Conservation (phyloP, 2,888 invertebrate species). For the Rotaria macrura region DNA sequence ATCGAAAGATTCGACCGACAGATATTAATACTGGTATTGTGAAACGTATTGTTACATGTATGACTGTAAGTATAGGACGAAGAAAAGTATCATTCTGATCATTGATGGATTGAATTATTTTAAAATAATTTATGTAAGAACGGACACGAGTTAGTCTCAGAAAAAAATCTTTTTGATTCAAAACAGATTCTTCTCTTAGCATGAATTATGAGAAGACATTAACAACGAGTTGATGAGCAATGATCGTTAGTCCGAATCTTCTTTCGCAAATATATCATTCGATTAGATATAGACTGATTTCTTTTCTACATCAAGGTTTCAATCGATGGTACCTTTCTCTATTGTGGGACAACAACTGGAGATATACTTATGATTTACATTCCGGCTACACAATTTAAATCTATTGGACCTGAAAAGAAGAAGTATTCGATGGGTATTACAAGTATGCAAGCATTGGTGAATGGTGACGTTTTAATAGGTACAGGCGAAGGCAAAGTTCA, state of each 20-base stretch:
- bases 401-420: constrained; percentile 41
- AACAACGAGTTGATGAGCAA: too few species aligned
- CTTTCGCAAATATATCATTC: too few species aligned
- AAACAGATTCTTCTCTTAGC: too few species aligned
- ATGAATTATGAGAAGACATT: too few species aligned
- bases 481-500: constrained; percentile 69
- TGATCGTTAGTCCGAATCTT: too few species aligned
- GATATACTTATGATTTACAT: constrained; percentile 56
- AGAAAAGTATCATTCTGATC: not conserved
- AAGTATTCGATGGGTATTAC: constrained; percentile 46
- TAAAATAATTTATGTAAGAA: too few species aligned
- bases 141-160: too few species aligned
- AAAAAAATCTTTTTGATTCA: too few species aligned
- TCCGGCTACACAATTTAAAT: constrained; percentile 42
- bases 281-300: too few species aligned
- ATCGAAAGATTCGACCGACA: constrained; percentile 60
- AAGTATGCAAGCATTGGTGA: constrained; percentile 44
- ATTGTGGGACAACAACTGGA: constrained; percentile 75
- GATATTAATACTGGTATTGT: constrained; percentile 70
- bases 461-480: constrained; percentile 58
- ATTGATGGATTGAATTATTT: too few species aligned
- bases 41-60: constrained; percentile 64
- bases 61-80: constrained; percentile 53
- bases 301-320: too few species aligned
- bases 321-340: constrained; percentile 62